Conservation (phyloP, 2,113 vertebrate species). For the Mobula hypostoma region DNA sequence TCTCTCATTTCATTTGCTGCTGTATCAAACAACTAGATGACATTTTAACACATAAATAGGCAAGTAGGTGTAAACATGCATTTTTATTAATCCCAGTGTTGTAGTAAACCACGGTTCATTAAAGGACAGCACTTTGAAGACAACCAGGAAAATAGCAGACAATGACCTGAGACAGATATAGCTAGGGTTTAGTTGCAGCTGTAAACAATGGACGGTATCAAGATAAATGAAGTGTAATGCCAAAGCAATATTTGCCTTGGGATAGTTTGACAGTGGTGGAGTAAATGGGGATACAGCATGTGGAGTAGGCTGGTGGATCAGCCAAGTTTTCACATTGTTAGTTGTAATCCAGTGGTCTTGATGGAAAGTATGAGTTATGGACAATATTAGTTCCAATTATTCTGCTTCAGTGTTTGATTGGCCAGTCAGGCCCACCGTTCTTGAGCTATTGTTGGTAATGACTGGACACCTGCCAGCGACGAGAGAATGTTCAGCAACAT, state of each 20-base stretch:
- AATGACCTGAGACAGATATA: background rate
- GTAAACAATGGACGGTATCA: background rate
- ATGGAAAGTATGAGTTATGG: background rate
- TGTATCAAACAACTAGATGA: background rate
- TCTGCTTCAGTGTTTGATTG: too few relatives aligned
- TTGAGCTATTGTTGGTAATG: background rate
- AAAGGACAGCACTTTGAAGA: background rate
- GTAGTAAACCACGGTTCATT: background rate
- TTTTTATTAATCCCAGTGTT: background rate
- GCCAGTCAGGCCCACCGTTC: background rate
- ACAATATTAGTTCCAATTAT: background rate
- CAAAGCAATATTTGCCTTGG: background rate
- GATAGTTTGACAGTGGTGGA: background rate
- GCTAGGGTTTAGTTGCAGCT: background rate
- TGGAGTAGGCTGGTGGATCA: background rate
- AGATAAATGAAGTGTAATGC: background rate
- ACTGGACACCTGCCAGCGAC: background rate
- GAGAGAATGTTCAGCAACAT: background rate
- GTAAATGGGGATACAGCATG: too few relatives aligned
- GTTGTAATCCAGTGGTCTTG: background rate
- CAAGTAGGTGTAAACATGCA: background rate
- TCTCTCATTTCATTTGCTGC: conserved; percentile 2
- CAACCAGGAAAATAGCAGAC: background rate
- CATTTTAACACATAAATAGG: background rate
- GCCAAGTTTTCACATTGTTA: background rate